These are phyloP conservation scores for Cynocephalus volans DNA, from an alignment of 2,113 vertebrate genomes.

Conservation along the genomic window DNA sequence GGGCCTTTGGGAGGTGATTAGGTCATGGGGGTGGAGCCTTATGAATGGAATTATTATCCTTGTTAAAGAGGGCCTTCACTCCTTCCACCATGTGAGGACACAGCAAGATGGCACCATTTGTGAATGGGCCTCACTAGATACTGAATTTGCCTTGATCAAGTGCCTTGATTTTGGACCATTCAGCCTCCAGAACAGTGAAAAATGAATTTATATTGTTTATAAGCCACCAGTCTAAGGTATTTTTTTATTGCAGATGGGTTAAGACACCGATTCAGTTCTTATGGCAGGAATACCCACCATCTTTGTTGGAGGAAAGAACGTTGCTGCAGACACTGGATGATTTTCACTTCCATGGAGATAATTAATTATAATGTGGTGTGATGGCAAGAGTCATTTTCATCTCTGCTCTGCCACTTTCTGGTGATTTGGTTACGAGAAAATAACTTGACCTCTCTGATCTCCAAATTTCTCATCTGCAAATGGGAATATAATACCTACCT, in stretches of 20 bases:
- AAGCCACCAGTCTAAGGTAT: not conserved
- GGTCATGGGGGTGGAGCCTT: not conserved
- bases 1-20: not conserved
- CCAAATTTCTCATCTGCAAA: not conserved
- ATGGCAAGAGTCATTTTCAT: not conserved
- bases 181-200: not conserved
- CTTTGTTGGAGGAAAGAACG: not conserved
- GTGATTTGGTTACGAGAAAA: not conserved
- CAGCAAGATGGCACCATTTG: not conserved
- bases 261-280: not conserved
- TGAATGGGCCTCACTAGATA: not conserved
- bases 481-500: not conserved
- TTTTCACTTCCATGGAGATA: not conserved
- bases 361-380: not conserved
- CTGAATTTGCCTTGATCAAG: too few relatives aligned
- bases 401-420: not conserved
- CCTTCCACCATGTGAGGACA: not conserved
- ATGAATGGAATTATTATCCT: not conserved
- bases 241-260: not conserved
- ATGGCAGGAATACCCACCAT: not conserved
- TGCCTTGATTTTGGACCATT: not conserved
- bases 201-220: not conserved
- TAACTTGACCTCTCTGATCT: too few relatives aligned
- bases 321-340: not conserved
- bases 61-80: not conserved